phyloP scores from a whole-genome alignment of 2,113 vertebrate genomes.

The Hydrolagus affinis region DNA sequence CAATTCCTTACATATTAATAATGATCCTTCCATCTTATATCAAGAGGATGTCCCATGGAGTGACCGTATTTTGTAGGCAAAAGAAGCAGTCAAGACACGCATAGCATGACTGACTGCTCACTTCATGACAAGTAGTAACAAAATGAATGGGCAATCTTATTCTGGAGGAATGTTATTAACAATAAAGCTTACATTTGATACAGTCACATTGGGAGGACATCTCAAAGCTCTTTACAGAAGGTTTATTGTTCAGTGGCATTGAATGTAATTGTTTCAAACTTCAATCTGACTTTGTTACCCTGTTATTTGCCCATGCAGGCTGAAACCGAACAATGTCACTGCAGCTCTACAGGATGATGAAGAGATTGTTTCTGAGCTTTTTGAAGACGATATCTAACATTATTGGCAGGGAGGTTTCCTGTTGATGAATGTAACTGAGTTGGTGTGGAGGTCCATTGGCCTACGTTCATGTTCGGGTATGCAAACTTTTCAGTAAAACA shows the following conservation, averaged over 20 bases:
- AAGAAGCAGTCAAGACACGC: no score
- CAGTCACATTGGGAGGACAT: no score
- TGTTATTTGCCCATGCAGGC: neutral
- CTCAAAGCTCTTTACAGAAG: neutral
- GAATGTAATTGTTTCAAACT: neutral
- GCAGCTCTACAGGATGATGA: constrained; percentile 10
- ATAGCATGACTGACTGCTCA: no score
- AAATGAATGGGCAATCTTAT: no score
- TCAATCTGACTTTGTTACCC: neutral
- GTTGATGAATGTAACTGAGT: constrained; percentile 6
- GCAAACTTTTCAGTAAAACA: constrained; percentile 20
- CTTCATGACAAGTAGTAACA: no score
- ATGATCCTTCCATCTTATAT: no score
- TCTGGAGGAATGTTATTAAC: no score
- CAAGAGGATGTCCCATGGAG: no score
- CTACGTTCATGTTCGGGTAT: constrained; percentile 21
- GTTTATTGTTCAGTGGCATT: neutral
- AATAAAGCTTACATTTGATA: no score
- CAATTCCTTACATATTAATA: no score
- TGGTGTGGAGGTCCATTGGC: neutral
- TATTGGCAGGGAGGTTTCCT: constrained; percentile 8
- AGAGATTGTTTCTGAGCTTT: neutral
- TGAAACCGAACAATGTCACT: constrained; percentile 25
- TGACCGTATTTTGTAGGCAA: no score
- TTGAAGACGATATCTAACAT: constrained; percentile 24